Base-by-base conservation (phyloP, 2,797 vertebrate genomes). In the Peromyscus aztecus region DNA sequence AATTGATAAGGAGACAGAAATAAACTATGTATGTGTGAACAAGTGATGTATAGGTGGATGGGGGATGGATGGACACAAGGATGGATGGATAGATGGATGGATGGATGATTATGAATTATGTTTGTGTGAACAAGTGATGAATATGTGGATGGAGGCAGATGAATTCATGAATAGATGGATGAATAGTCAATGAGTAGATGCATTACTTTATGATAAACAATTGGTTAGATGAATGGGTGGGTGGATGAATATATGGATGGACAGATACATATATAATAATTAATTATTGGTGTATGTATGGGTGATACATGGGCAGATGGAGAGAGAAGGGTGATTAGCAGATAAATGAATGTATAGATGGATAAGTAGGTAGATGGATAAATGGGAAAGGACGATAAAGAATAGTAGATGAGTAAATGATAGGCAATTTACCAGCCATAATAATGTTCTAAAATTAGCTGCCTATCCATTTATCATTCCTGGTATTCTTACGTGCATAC, bases 381-480 rank as follows among this genome's bases (percentile, higher is more conserved):
- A 49, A 73, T 9, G 46, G 14, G 43, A 43, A 61, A 61, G 2
- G 7, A 37, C 13, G 4, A 52, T 3, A 73, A 46, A 34, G 19
- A 4, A 73, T 19, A 27, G 61, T 40, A 23, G 29, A 21, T 80
- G 24, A 29, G 37, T 69, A 57, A 16, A 73, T 43, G 11, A 84
- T 27, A 31, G 27, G 27, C 11, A 71, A 78, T 89, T 40, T 63
- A 61, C 23, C 31, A 17, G 87, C 10, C 49, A 87, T n/a, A 31
- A 67, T 76, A 57, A 69, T 69, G 86, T 95, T 81, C 57, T 84
- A 63, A 94, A 95, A 69, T 8, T 52, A 96, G 83, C 19, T 31
- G 84, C 17, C 13, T 46, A 75, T 19, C 40, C 27, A 91, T 16
- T 85, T 73, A 61, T 73, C 63, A 71, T 55, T 80, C 46, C 21